Base-by-base conservation (phyloP, 2,888 invertebrate genomes). In the Lithophane socia region DNA sequence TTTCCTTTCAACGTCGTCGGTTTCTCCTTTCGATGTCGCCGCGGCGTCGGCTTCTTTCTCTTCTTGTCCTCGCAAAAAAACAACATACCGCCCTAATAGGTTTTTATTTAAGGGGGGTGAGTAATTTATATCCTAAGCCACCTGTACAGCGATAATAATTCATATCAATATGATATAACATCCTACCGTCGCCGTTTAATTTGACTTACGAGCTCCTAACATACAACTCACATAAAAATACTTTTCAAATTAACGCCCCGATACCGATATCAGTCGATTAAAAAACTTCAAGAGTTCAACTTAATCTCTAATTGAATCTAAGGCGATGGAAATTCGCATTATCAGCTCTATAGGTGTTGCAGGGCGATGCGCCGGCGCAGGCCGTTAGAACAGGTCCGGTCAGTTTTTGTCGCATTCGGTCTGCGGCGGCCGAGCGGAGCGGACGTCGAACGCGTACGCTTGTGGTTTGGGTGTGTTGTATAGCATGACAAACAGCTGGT, bases 341-440 rank as follows among this genome's bases (percentile, higher is more conserved):
- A 75, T 79, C 87, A 91, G 79, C 93, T 92, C 92, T 89, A 82
- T 89, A 82, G 56, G 80, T 37, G 90, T 87, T 64, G 87, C 89
- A 86, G 91, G 90, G 87, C 92, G 91, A 90, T 92, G 93, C 92
- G 92, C 91, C 82, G 71, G 89, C 91, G 91, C 90, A 82, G 90
- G 91, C 95, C 94, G 95, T 94, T 95, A 93, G 92, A 92, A 93
- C 94, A 90, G 91, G 95, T 92, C 92, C 87, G 92, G 92, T 78
- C 85, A 93, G 93, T 95, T 95, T 95, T 95, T 95, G 92, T 92
- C 86, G 86, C 87, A 80, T 65, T 67, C 56, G 52, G 52, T 72
- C 65, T 71, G 82, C 68, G 52, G 63, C 82, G 77, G 82, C 75
- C 75, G 83, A 75, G 85, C 76, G 88, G 87, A 81, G 83, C 84